Evolutionary conservation across 1,140 invertebrate species (phyloP), one percentile per base, ranked within the genome.

Genomic region (Gonatopus flavifemur): DNA sequence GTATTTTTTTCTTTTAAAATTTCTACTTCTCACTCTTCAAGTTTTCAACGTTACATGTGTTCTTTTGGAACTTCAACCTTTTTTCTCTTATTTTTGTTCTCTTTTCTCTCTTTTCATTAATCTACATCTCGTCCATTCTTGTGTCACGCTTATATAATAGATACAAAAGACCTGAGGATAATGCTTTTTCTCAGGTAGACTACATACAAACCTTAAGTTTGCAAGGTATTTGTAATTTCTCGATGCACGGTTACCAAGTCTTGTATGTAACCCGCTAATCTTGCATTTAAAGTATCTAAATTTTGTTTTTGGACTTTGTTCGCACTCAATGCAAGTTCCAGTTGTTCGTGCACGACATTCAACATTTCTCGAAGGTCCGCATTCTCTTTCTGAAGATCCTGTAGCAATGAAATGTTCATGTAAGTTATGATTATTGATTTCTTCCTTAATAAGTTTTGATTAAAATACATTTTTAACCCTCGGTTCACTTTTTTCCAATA

Each of bases 221-320:
- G 87, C 69, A 89, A 64, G 59, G 88, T 87, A 39, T 87, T 87
- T 64, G 83, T 85, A 55, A 93, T 86, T 82, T 93, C 90, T 74
- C 87, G 84, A 77, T 93, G 90, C 71, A 93, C 88, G 51, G 84
- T 86, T 50, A 87, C 87, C 68, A 95, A 79, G 75, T 95, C 93
- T 67, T 91, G 89, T 52, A 96, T 87, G 66, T 91, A 88, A 33
- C 85, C 81, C 40, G 89, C 88, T 52, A 96, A 77, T 76, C 93
- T 87, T 50, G 86, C 81, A 74, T 94, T 94, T 33, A 96, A 76
- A 31, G 89, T 89, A 57, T 93, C 85, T 48, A 95, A 81, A 52
- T 94, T 89, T 66, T 91, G 85, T 60, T 87, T 83, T 73, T 93
- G 91, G 35, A 88, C 86, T 74, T 93, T 91, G 67, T 93, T 89